These are phyloP conservation scores for Heliconius hermathena DNA, from an alignment of 1,140 invertebrate genomes.

Conservation along the genomic window DNA sequence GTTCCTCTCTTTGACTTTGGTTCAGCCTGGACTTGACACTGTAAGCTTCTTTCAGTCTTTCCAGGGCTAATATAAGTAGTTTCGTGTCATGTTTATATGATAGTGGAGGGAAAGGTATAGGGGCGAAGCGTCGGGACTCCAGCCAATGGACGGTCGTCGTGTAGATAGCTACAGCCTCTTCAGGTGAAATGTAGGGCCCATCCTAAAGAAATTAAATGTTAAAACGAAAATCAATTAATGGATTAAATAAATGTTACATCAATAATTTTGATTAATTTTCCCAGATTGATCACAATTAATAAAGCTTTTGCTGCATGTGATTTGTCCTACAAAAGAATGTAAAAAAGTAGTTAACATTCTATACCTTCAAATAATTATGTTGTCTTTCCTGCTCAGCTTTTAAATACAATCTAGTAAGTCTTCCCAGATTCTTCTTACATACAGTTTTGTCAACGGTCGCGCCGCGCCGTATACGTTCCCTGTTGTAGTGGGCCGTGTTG, in stretches of 20 bases:
- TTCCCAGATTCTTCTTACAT: slow-evolving; percentile 99
- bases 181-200: slow-evolving; percentile 99
- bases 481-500: slow-evolving; percentile 99
- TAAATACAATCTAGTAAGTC: slow-evolving; percentile 97
- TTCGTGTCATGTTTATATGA: slow-evolving; percentile 99
- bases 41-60: slow-evolving; percentile 99
- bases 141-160: slow-evolving; percentile 99
- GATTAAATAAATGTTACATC: background rate
- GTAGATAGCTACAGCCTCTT: slow-evolving; percentile 99
- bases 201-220: slow-evolving; percentile 83
- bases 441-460: slow-evolving; percentile 99
- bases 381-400: slow-evolving; percentile 99
- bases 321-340: no score
- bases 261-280: no score
- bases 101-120: slow-evolving; percentile 99
- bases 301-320: no score
- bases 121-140: slow-evolving; percentile 98
- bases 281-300: no score
- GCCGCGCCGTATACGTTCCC: slow-evolving; percentile 96
- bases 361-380: slow-evolving; percentile 97
- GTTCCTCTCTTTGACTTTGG: slow-evolving; percentile 99
- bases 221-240: background rate
- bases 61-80: slow-evolving; percentile 96
- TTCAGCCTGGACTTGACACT: slow-evolving; percentile 99
- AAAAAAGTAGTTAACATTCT: background rate